Evolutionary conservation across 2,888 invertebrate species (phyloP).

Genomic region (Harpalus rufipes): DNA sequence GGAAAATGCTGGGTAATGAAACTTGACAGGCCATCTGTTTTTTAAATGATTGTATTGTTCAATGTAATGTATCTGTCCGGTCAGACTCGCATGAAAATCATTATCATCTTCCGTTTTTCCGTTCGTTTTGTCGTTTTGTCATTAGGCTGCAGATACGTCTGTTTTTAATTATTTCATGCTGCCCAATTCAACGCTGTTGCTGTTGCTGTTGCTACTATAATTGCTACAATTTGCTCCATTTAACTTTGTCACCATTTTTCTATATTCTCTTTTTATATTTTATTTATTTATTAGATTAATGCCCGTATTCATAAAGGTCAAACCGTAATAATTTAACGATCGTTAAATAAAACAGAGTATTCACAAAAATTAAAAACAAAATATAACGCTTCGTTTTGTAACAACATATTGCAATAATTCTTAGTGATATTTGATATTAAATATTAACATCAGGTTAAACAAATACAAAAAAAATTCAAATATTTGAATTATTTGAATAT

Average conservation of each 20-base stretch:
- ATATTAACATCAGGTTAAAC: no score
- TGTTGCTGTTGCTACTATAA: conserved; percentile 1
- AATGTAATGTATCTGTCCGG: conserved; percentile 55
- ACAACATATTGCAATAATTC: no score
- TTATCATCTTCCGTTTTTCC: conserved; percentile 55
- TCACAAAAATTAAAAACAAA: no score
- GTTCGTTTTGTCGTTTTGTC: conserved; percentile 20
- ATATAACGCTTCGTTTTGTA: no score
- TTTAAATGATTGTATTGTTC: conserved; percentile 66
- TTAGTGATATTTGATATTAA: no score
- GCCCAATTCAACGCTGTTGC: background rate
- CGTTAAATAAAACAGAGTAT: no score
- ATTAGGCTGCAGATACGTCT: conserved; percentile 7
- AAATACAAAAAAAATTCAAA: no score
- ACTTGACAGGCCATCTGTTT: conserved; percentile 65
- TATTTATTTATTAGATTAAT: no score
- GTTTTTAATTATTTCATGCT: conserved; percentile 41
- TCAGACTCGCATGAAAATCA: conserved; percentile 51
- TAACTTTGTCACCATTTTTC: background rate
- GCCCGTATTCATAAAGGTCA: no score
- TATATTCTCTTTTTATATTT: background rate
- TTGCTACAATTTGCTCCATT: conserved; percentile 21
- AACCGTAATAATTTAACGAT: no score
- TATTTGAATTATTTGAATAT: no score
- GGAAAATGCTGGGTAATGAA: conserved; percentile 57